Percentiles rank a stretch among this genome's conserved stretches.
These are phyloP conservation scores for Vanessa cardui DNA, from an alignment of 2,888 invertebrate species.

Conservation along the genomic window DNA sequence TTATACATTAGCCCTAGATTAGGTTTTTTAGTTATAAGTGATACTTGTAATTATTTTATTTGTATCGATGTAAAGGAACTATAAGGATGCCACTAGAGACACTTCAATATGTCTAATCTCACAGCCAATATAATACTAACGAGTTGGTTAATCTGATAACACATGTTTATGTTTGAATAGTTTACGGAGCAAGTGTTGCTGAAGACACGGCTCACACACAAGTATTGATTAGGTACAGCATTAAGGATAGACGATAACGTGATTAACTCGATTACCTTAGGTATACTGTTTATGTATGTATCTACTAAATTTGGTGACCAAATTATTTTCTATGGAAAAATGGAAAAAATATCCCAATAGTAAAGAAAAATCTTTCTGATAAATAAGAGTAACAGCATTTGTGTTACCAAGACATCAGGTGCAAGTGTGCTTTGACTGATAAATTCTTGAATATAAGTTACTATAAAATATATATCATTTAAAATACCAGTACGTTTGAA, in stretches of 20 bases:
- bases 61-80: neutral
- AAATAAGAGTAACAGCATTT: neutral
- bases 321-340: too few relatives aligned
- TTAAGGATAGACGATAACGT: neutral
- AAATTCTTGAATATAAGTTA: neutral
- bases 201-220: neutral
- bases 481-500: neutral
- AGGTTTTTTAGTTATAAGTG: slow-evolving; percentile 27
- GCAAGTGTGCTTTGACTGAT: neutral
- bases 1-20: slow-evolving; percentile 41
- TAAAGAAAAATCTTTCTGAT: too few relatives aligned
- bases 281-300: neutral
- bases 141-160: slow-evolving; percentile 11
- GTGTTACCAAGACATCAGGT: neutral
- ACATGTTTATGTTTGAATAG: slow-evolving; percentile 37
- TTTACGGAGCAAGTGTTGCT: slow-evolving; percentile 28
- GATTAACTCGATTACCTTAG: neutral
- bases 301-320: too few relatives aligned
- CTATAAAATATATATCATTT: neutral
- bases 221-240: neutral
- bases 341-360: too few relatives aligned
- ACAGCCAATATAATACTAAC: neutral
- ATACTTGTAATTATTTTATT: slow-evolving; percentile 1
- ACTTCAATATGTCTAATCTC: neutral
- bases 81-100: neutral